Percentiles rank a stretch among this genome's conserved stretches.
Evolutionary conservation across 2,797 vertebrate genomes (phyloP).

Genomic region (Acanthiza pusilla): DNA sequence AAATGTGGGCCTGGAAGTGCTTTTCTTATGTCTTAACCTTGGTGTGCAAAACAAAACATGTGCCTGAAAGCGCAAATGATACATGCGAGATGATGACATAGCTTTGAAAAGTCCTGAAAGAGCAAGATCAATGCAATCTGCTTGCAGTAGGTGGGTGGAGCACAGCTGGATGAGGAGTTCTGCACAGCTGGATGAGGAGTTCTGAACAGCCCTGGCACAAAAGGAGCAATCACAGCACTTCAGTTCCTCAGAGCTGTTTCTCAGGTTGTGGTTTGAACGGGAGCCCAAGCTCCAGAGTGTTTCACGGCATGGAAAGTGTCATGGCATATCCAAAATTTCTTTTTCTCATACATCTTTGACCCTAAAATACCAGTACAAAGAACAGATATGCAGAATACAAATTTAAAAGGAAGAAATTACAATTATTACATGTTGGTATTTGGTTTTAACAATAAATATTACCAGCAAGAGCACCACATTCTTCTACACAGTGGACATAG

Average conservation of each 20-base stretch:
- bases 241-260: neutral
- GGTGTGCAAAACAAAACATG: neutral
- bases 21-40: neutral
- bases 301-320: neutral
- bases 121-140: neutral
- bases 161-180: neutral
- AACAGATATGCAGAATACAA: neutral
- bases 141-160: neutral
- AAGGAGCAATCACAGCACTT: neutral
- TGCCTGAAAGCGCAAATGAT: neutral
- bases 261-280: neutral
- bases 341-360: neutral
- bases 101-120: neutral
- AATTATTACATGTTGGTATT: neutral
- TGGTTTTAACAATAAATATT: neutral
- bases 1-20: neutral
- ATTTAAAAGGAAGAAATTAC: neutral
- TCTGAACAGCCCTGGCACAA: neutral
- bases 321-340: neutral
- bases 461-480: neutral
- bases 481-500: neutral
- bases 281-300: neutral
- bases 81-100: neutral
- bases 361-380: neutral
- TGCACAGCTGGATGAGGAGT: neutral